Percentiles rank a stretch among this genome's conserved stretches.
phyloP scores from a whole-genome alignment of 1,140 invertebrate genomes.

The fruit fly (Drosophila melanogaster) region Release_6_plus_ISO1_MT NT_033777.3:28787001-28787500 shows the following conservation, averaged over 20 bases:
- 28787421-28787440: conserved; percentile 42
- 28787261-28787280: conserved; percentile 64
- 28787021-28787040: conserved; percentile 15
- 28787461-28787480: conserved; percentile 77
- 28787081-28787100: conserved; percentile 56
- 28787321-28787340: background rate
- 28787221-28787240: conserved; percentile 78
- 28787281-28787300: conserved; percentile 17
- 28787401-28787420: conserved; percentile 78
- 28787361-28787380: conserved; percentile 75
- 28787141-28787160: conserved; percentile 60
- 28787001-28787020: conserved; percentile 31
- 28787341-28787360: background rate
- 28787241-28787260: conserved; percentile 74
- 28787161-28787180: conserved; percentile 24
- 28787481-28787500: conserved; percentile 64
- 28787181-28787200: conserved; percentile 23
- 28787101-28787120: conserved; percentile 51
- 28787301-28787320: background rate
- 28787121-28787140: conserved; percentile 75
- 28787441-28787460: conserved; percentile 76
- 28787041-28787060: conserved; percentile 15
- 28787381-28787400: conserved; percentile 81
- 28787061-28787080: conserved; percentile 20
- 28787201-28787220: conserved; percentile 72